phyloP scores from a whole-genome alignment of 2,113 vertebrate genomes.

The Catharus bicknelli region DNA sequence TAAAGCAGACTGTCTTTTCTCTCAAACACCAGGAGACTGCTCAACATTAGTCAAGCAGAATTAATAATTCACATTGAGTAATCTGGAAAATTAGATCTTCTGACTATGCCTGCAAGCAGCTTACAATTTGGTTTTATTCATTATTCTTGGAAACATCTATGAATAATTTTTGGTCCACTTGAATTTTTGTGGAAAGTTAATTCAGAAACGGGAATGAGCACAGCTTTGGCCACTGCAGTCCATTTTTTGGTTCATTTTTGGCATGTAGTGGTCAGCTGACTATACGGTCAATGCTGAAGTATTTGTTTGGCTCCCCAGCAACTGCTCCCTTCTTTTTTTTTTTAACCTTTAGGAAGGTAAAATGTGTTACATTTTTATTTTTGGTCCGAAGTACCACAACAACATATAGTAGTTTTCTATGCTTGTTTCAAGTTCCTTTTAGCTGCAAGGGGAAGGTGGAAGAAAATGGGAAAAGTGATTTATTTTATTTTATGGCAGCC shows the following conservation, averaged over 20 bases:
- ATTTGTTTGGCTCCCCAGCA: background rate
- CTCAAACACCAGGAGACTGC: background rate
- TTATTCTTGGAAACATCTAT: constrained; percentile 46
- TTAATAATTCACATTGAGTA: constrained; percentile 55
- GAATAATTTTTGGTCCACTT: constrained; percentile 34
- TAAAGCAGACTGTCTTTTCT: background rate
- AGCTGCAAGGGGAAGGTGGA: background rate
- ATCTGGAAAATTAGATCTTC: constrained; percentile 43
- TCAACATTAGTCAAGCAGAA: constrained; percentile 25
- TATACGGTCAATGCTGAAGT: background rate
- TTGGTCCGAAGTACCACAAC: background rate
- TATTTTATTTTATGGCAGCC: background rate
- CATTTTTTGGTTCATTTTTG: background rate
- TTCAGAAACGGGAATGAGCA: constrained; percentile 5
- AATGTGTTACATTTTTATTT: background rate
- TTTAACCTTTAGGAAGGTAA: background rate
- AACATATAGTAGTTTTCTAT: background rate
- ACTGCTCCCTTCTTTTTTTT: background rate
- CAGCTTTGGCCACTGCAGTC: background rate
- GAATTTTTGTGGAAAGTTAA: constrained; percentile 27
- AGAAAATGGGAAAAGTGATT: background rate
- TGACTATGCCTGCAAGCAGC: constrained; percentile 39
- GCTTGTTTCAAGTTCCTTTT: background rate
- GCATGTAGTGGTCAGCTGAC: background rate
- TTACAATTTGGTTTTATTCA: constrained; percentile 37